Evolutionary conservation across 2,888 invertebrate species (phyloP), one percentile per base, ranked within the genome.

Genomic region (Sericinus montela): DNA sequence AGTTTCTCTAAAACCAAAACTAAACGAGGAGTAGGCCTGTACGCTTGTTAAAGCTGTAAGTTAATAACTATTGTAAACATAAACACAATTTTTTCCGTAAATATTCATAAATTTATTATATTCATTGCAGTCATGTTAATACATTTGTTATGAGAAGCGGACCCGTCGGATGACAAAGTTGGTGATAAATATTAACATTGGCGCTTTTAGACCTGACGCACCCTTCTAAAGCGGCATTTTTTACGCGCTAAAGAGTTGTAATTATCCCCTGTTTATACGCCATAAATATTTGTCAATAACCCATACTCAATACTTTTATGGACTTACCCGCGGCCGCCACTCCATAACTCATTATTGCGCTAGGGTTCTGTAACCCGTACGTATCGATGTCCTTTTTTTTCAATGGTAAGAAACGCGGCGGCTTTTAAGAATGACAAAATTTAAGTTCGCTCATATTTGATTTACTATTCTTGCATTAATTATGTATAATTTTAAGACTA

Each of bases 221-320:
- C 84, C 87, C 85, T 84, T 85, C 77, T 71, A 69, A 60, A 62
- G 63, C 11, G 65, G 55, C 64, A 69, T 75, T 82, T 85, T 87
- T 86, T 87, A 86, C 80, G 80, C 75, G 78, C 77, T 79, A 87
- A 87, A 87, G 85, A 88, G 85, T 86, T 87, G 84, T 87, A 87
- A 88, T 88, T 88, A 87, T 85, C 79, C 81, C 80, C 81, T 85
- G 75, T 85, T 86, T 84, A 85, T 87, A 82, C 78, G 77, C 79
- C 80, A 85, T 87, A 86, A 87, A 86, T 86, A 86, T 87, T 86
- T 86, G 86, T 85, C 86, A 87, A 85, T 86, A 86, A 83, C 80
- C 82, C 78, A 74, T 81, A 78, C 73, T 83, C 76, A 81, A 84
- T 83, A 79, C 77, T 73, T 84, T 86, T 84, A 87, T 87, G 81